These are phyloP conservation scores for Synanthedon tipuliformis DNA, from an alignment of 2,888 invertebrate genomes.

Conservation along the genomic window DNA sequence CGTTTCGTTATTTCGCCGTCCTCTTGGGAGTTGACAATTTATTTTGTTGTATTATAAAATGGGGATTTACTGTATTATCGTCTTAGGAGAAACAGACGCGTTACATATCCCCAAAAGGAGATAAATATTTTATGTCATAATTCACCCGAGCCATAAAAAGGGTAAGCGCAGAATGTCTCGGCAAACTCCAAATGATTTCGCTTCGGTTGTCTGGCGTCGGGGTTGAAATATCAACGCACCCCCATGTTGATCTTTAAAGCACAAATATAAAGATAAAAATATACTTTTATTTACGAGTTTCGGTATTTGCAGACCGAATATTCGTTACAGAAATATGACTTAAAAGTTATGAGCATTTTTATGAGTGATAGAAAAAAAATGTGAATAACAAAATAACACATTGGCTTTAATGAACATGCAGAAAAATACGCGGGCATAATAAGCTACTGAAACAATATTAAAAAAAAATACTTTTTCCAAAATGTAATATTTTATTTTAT, in stretches of 20 bases:
- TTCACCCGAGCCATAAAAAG: conserved; percentile 56
- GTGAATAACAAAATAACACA: too few relatives aligned
- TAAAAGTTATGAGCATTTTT: too few relatives aligned
- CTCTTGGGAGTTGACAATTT: conserved; percentile 29
- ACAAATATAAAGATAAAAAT: conserved; percentile 21
- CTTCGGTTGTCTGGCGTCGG: conserved; percentile 5
- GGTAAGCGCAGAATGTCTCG: conserved; percentile 39
- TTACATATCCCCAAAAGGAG: conserved; percentile 51
- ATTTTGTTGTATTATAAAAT: conserved; percentile 39
- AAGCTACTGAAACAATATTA: too few relatives aligned
- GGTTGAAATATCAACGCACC: neutral
- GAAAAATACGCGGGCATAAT: too few relatives aligned
- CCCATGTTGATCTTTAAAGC: conserved; percentile 13
- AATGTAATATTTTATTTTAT: too few relatives aligned
- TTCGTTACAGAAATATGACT: too few relatives aligned
- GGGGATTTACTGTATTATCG: conserved; percentile 47
- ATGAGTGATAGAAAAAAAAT: too few relatives aligned
- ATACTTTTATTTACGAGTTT: neutral
- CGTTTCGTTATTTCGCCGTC: conserved; percentile 16
- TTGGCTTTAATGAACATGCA: too few relatives aligned
- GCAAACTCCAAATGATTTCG: conserved; percentile 31
- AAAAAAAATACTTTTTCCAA: too few relatives aligned
- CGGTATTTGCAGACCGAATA: too few relatives aligned
- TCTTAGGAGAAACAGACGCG: conserved; percentile 45
- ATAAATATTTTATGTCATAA: conserved; percentile 64